Conservation (phyloP, 2,113 vertebrate genomes). For the Pholis gunnellus region DNA sequence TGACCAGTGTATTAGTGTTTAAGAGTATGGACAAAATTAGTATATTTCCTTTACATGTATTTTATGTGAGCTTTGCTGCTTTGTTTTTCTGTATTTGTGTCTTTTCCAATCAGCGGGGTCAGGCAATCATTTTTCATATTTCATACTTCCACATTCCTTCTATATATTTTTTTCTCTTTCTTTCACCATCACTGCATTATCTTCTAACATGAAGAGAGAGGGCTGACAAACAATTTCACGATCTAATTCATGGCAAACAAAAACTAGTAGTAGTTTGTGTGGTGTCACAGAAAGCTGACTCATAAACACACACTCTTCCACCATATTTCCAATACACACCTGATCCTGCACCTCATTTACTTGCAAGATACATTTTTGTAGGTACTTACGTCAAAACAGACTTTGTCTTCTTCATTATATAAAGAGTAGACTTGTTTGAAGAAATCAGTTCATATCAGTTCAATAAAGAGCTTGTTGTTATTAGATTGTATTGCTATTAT, state of each 20-base stretch:
- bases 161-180: conserved; percentile 13
- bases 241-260: neutral
- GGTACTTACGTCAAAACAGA: neutral
- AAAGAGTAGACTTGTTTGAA: neutral
- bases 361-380: neutral
- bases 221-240: conserved; percentile 12
- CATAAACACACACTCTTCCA: neutral
- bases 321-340: neutral
- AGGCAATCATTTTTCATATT: conserved; percentile 27
- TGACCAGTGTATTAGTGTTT: conserved; percentile 33
- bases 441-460: neutral
- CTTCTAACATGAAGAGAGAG: neutral
- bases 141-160: conserved; percentile 7
- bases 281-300: neutral
- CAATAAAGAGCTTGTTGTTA: neutral
- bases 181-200: neutral
- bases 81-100: conserved; percentile 38
- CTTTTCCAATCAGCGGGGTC: conserved; percentile 23
- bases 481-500: neutral
- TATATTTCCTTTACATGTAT: conserved; percentile 33
- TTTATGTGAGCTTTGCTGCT: conserved; percentile 33
- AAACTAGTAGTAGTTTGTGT: neutral
- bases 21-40: conserved; percentile 10
- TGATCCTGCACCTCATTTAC: neutral
- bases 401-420: neutral